Base-by-base conservation (phyloP, 2,797 vertebrate genomes). In the Chaenodraco wilsoni region DNA sequence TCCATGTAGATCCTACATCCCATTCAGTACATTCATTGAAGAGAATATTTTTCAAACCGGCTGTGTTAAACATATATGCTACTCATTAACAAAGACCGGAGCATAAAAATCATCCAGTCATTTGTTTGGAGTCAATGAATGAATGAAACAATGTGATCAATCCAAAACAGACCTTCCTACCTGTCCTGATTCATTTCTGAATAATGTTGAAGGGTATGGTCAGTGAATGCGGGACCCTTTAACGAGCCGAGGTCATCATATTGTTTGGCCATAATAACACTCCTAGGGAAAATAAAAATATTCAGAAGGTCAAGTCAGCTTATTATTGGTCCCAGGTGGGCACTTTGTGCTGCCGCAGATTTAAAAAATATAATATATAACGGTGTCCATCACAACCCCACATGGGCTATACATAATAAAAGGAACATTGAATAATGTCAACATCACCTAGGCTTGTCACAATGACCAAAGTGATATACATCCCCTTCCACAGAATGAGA, bases 1-100 rank as follows among this genome's bases (percentile, higher is more conserved):
- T 99, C 98, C 95, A 98, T 94, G 65, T 98, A 99, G 69, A 99
- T 90, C 40, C 92, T 96, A 45, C 7, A 65, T 40, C 0, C 64
- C 43, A 75, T 59, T 21, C 49, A 27, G 7, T 3, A 40, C 21
- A 50, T 31, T 14, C n/a, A 50, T 31, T 14, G 0, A 9, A 55
- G n/a, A 58, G 7, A 51, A 51, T 37, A 17, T 4, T 13, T 41
- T 27, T 76, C 7, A 33, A 19, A 31, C 55, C 21, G 9, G 8
- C 44, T 48, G n/a, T 9, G 4, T 56, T 1, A 3, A 13, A 4
- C 0, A 2, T 56, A 8, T 0, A 37, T 16, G 3, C 0, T 10
- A 48, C 16, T 10, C 9, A 48, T 27, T 5, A 60, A 40, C 16
- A 63, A 48, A 48, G 31, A 57, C 4, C 15, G 16, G n/a, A 52